Conservation (phyloP, 1,140 invertebrate genomes). For the Drosophila melanica region DNA sequence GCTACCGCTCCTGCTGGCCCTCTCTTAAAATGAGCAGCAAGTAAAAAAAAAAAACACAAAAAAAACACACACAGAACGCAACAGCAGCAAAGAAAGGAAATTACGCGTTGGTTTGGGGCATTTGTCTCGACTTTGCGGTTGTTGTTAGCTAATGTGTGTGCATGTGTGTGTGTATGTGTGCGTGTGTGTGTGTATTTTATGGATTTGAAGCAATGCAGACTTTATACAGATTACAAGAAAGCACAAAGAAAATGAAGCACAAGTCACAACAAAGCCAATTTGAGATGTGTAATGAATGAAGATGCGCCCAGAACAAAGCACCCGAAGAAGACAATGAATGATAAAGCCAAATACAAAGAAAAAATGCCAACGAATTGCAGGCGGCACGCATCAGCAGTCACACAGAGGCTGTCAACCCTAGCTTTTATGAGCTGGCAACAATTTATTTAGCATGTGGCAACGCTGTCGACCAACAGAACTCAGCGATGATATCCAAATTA, state of each 20-base stretch:
- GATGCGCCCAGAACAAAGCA: conserved; percentile 14
- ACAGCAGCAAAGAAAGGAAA: conserved; percentile 55
- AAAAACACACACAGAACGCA: conserved; percentile 1
- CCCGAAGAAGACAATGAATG: conserved; percentile 30
- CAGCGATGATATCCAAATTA: not conserved
- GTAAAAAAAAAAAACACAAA: conserved; percentile 7
- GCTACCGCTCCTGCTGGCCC: not conserved
- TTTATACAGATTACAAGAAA: conserved; percentile 69
- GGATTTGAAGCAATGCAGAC: conserved; percentile 78
- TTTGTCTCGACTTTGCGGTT: conserved; percentile 37
- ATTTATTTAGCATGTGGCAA: conserved; percentile 3
- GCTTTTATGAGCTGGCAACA: not conserved
- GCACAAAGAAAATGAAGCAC: conserved; percentile 23
- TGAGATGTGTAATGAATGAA: conserved; percentile 48
- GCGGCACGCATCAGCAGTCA: conserved; percentile 1
- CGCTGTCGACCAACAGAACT: not conserved
- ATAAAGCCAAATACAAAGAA: conserved; percentile 39
- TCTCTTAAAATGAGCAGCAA: conserved; percentile 51
- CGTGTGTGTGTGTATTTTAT: conserved; percentile 23
- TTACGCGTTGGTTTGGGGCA: conserved; percentile 61
- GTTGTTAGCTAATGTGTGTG: conserved; percentile 41
- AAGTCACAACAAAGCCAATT: conserved; percentile 54
- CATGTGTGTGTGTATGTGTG: conserved; percentile 8
- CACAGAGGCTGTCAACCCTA: conserved; percentile 26
- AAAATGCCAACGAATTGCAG: conserved; percentile 23